A percentile compares a stretch with the other conserved stretches of the same genome.
phyloP scores from a whole-genome alignment of 2,113 vertebrate genomes.

The Dendrocopos noguchii region DNA sequence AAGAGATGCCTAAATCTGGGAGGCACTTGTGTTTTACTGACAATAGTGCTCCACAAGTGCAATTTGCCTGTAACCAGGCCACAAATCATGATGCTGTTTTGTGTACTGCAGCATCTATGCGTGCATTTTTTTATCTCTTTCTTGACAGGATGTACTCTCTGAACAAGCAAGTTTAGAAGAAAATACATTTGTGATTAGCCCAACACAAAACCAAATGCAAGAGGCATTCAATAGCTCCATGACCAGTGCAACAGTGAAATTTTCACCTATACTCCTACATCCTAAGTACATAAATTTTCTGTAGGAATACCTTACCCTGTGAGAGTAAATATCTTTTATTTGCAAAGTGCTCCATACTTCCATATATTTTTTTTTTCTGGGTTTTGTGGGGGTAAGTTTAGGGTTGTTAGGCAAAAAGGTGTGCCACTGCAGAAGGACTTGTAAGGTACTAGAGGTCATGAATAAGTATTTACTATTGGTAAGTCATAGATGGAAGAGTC shows the following conservation, averaged over 20 bases:
- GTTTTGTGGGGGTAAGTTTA: not conserved
- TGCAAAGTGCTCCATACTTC: not conserved
- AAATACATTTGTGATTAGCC: not conserved
- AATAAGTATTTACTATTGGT: not conserved
- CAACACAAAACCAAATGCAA: not conserved
- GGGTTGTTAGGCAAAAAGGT: not conserved
- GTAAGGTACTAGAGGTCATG: not conserved
- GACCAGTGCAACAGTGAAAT: not conserved
- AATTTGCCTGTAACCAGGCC: not conserved
- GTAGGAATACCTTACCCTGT: not conserved
- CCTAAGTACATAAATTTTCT: not conserved
- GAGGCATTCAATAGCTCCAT: not conserved
- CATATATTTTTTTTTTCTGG: too few species aligned
- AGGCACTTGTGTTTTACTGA: not conserved
- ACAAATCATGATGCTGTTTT: not conserved
- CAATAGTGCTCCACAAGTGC: accelerated
- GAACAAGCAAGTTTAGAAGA: not conserved
- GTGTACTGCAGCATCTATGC: accelerated
- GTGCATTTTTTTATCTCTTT: not conserved
- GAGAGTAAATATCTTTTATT: not conserved
- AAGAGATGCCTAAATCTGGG: not conserved
- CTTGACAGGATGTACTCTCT: not conserved
- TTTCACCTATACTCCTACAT: not conserved
- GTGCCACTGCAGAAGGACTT: not conserved
- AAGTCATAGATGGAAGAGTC: not conserved